A percentile compares a stretch with the other conserved stretches of the same genome.
These are phyloP conservation scores for Cetonia aurata DNA, from an alignment of 2,888 invertebrate species.

Conservation along the genomic window DNA sequence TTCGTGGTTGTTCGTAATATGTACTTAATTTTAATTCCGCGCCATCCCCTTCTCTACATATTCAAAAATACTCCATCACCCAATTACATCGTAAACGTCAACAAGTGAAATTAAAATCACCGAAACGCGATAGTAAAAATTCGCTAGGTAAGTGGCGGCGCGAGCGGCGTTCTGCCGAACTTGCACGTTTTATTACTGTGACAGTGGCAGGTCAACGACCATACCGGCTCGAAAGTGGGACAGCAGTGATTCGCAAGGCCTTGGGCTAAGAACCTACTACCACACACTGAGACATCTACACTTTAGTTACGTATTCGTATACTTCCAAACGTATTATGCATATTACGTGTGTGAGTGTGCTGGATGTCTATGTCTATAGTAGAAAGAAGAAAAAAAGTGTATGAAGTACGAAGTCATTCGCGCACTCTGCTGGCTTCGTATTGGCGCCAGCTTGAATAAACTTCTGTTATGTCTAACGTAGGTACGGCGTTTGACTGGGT, in stretches of 20 bases:
- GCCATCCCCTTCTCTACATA: background rate
- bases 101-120: constrained; percentile 12
- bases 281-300: constrained; percentile 12
- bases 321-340: constrained; percentile 18
- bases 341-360: constrained; percentile 35
- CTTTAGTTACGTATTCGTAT: too few relatives aligned
- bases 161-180: constrained; percentile 41
- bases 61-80: background rate
- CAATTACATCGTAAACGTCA: constrained; percentile 1
- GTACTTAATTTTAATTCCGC: background rate
- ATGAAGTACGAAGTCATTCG: constrained; percentile 20
- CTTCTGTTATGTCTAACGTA: background rate
- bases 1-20: too few relatives aligned
- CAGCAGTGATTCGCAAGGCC: constrained; percentile 51
- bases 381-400: constrained; percentile 5
- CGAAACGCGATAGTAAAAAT: constrained; percentile 9
- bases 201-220: constrained; percentile 46
- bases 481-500: too few relatives aligned
- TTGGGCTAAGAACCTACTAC: constrained; percentile 47
- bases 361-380: constrained; percentile 4
- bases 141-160: constrained; percentile 38
- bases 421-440: constrained; percentile 18
- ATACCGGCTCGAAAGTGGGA: constrained; percentile 50
- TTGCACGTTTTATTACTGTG: constrained; percentile 34
- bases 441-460: constrained; percentile 25